These are phyloP conservation scores for Drosophila albomicans DNA, from an alignment of 1,140 invertebrate genomes.

Conservation along the genomic window DNA sequence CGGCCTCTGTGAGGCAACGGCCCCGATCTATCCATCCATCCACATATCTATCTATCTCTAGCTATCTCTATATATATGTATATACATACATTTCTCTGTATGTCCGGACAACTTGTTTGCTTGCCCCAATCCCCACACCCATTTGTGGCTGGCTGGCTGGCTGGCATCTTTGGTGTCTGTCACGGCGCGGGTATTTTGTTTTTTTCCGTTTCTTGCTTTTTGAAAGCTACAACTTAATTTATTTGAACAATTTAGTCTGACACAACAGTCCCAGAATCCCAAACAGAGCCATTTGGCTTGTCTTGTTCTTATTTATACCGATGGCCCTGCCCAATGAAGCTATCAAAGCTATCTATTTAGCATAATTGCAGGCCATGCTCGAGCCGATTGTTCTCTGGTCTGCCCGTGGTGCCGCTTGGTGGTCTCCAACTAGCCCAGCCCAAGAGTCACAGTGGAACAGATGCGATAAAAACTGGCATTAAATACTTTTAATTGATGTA, in stretches of 20 bases:
- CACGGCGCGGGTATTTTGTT: constrained; percentile 2
- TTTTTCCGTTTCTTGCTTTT: constrained; percentile 38
- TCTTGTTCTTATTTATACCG: constrained; percentile 75
- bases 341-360: constrained; percentile 76
- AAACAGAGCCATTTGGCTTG: constrained; percentile 59
- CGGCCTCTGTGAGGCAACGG: constrained; percentile 71
- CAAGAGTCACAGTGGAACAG: constrained; percentile 10
- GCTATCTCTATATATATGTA: background rate
- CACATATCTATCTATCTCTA: background rate
- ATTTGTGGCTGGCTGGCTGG: background rate
- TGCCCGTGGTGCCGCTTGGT: constrained; percentile 36
- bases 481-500: background rate
- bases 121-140: constrained; percentile 78
- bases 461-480: background rate
- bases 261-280: constrained; percentile 50
- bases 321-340: constrained; percentile 57
- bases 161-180: constrained; percentile 23
- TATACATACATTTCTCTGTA: background rate
- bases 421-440: constrained; percentile 61
- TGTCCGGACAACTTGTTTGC: constrained; percentile 56
- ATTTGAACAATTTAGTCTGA: constrained; percentile 83
- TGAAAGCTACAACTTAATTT: constrained; percentile 83
- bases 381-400: constrained; percentile 13
- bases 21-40: constrained; percentile 46
- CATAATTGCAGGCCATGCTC: constrained; percentile 65